Evolutionary conservation across 2,113 vertebrate genomes (phyloP), one percentile per base, ranked within the genome.

Genomic region (Saccopteryx bilineata): DNA sequence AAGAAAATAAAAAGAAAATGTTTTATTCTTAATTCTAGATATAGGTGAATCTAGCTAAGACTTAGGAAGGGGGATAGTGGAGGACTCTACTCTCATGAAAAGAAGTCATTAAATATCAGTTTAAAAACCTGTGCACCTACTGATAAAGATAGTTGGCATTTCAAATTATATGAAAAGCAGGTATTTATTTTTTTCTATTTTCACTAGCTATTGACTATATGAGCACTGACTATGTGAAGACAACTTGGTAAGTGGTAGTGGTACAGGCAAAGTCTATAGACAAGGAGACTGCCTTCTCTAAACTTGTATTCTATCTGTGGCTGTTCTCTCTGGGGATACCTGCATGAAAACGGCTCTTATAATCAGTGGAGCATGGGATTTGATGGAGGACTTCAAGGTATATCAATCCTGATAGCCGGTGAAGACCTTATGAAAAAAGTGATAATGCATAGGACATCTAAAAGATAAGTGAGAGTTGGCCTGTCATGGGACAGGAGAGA

Each of bases 401-500:
- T 46, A 28, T 5, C 17, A 74, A 56, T n/a, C 2, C 18, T 52
- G 33, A 10, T 7, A 65, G 26, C 8, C 56, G 33, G 2, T 48
- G 33, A 84, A 87, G 10, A 31, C 11, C 2, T 17, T 39, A 15
- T 21, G 21, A 50, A 61, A 6, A 87, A 81, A 39, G 8, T 24
- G 75, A 23, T 21, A n/a, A 58, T 28, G 5, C 13, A 33, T 0
- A 39, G 10, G 6, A 11, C 0, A 33, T 61, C 4, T 39, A 1
- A 19, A 61, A 58, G 5, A 5, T 7, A 65, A 58, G 58, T 31
- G 3, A 33, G 5, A 87, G 24, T 12, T n/a, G 28, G 33, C 23
- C 9, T 52, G 10, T 2, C 4, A 4, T 50, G 5, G 5, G 2
- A 24, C 14, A 18, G 10, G 5, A 0, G 0, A 52, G 56, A 61